phyloP scores from a whole-genome alignment of 2,888 invertebrate genomes.

The Cosmorhoe ocellata region DNA sequence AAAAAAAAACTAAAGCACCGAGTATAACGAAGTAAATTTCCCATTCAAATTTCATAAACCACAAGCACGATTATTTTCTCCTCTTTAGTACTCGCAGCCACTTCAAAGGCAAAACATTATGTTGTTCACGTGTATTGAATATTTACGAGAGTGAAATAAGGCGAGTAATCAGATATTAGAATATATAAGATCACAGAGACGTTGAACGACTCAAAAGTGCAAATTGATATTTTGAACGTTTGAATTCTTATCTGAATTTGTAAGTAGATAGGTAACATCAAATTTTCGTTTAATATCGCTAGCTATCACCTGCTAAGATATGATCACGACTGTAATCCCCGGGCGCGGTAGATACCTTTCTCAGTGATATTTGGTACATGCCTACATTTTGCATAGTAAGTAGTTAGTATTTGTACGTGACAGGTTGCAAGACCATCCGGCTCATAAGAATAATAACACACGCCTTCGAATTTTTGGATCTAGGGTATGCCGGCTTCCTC shows the following conservation, averaged over 20 bases:
- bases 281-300: too few relatives aligned
- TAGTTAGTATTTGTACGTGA: too few relatives aligned
- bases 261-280: too few relatives aligned
- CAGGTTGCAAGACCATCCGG: too few relatives aligned
- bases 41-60: slow-evolving; percentile 16
- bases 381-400: too few relatives aligned
- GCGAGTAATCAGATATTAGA: slow-evolving; percentile 22
- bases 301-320: too few relatives aligned
- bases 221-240: slow-evolving; percentile 5
- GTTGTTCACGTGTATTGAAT: slow-evolving; percentile 30
- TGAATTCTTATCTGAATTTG: background rate
- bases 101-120: slow-evolving; percentile 26
- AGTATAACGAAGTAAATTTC: slow-evolving; percentile 8
- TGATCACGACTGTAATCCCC: too few relatives aligned
- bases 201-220: slow-evolving; percentile 1
- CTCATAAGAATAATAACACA: too few relatives aligned
- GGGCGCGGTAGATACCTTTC: too few relatives aligned
- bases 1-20: background rate
- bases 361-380: too few relatives aligned
- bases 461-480: too few relatives aligned
- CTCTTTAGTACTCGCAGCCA: slow-evolving; percentile 14
- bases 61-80: slow-evolving; percentile 26
- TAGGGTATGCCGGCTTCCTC: too few relatives aligned
- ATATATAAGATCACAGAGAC: slow-evolving; percentile 4
- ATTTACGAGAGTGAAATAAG: slow-evolving; percentile 23